Base-by-base conservation (phyloP, 2,888 invertebrate species). In the Lottia gigantea region DNA sequence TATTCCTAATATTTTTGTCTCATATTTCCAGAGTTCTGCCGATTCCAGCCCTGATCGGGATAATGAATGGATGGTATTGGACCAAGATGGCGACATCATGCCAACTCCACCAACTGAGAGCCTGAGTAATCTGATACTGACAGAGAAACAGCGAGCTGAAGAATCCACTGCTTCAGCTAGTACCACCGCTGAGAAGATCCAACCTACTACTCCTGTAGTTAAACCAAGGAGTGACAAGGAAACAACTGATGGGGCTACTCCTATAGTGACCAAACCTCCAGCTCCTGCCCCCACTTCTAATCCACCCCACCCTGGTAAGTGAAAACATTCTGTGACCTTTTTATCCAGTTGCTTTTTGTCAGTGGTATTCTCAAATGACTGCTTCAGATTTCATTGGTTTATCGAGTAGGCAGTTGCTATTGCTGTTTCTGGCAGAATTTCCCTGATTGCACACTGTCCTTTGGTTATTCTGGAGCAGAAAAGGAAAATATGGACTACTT, bases 251-350 rank as follows among this genome's bases (percentile, higher is more conserved):
- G 19, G n/a, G 12, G 19, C 55, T 19, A n/a, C 55, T 19, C 14
- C 67, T 15, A 15, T n/a, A n/a, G 12, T 62, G 15, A 26, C 63
- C 14, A 12, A 64, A 49, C 49, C 49, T 31, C 19, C 62, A 26
- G 40, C 31, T 31, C 26, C 64, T 12, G 23, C 46, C 23, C 25
- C 49, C 31, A 49, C 15, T 14, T 65, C 47, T 16, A 55, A 63
- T 2, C 71, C 71, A 15, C 64, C 64, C 14, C 49, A 16, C 55
- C 40, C 45, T 23, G 49, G 61, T 25, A 49, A 19, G n/a, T n/a
- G 15, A 31, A 2, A 31, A 31, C 2, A 31, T 31, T 31, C 31
- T n/a, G n/a, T n/a, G n/a, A n/a, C n/a, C n/a, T n/a, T n/a, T n/a
- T n/a, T n/a, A 31, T 31, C 6, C 6, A 4, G 31, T 31, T 31